Evolutionary conservation across 2,113 vertebrate species (phyloP).

Genomic region (Pholis gunnellus): DNA sequence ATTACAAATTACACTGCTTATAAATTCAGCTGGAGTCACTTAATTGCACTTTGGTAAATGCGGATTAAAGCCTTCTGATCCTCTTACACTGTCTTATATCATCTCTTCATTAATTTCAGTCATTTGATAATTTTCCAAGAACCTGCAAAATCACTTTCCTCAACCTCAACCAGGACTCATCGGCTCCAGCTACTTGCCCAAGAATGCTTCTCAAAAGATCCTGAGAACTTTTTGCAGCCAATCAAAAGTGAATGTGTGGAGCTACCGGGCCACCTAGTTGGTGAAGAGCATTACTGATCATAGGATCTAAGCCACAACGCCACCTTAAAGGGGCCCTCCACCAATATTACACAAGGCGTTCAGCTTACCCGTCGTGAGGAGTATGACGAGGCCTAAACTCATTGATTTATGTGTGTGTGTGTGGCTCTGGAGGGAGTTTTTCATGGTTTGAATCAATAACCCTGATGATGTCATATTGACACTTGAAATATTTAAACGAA

Average conservation of each 20-base stretch:
- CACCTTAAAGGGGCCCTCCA: background rate
- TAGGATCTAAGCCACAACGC: too few relatives aligned
- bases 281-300: background rate
- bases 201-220: background rate
- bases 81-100: background rate
- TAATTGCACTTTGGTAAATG: constrained; percentile 41
- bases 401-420: background rate
- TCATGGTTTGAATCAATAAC: background rate
- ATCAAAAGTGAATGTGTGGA: background rate
- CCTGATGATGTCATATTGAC: background rate
- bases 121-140: constrained; percentile 15
- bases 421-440: background rate
- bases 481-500: background rate
- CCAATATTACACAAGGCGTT: background rate
- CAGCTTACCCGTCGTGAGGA: background rate
- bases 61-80: constrained; percentile 24
- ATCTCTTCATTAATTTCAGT: constrained; percentile 15
- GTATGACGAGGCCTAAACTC: background rate
- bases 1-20: background rate
- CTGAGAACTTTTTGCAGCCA: background rate
- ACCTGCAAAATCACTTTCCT: background rate
- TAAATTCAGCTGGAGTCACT: constrained; percentile 21
- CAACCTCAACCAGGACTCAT: background rate
- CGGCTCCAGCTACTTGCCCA: background rate
- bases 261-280: background rate